Percentiles rank a stretch among this genome's conserved stretches.
phyloP scores from a whole-genome alignment of 2,113 vertebrate species.

The Turdus rufiventris region DNA sequence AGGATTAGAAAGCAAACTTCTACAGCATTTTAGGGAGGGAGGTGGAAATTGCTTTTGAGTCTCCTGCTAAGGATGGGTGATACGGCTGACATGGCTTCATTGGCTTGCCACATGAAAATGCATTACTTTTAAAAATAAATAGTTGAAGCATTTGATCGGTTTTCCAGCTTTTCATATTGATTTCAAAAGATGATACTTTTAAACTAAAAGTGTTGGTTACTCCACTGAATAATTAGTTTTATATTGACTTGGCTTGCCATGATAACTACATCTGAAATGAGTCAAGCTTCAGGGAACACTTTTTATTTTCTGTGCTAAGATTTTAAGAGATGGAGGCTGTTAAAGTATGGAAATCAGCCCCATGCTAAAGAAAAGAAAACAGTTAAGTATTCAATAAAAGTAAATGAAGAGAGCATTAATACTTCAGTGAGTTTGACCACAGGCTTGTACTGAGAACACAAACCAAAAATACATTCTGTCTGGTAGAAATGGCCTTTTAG shows the following conservation, averaged over 20 bases:
- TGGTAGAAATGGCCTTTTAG: not conserved
- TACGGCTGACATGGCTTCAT: not conserved
- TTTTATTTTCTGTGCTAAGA: not conserved
- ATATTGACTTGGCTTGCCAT: not conserved
- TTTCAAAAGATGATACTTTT: not conserved
- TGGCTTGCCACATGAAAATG: not conserved
- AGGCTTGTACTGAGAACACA: not conserved
- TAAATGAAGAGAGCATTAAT: not conserved
- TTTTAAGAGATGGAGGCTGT: not conserved
- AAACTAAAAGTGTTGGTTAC: not conserved
- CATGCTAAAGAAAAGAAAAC: not conserved
- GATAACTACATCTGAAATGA: not conserved
- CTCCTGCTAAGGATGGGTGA: not conserved
- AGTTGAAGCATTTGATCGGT: not conserved
- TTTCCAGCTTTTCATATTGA: not conserved
- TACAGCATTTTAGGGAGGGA: not conserved
- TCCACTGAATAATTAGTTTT: not conserved
- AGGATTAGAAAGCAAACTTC: not conserved
- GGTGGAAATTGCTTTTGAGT: not conserved
- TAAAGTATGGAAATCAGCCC: not conserved
- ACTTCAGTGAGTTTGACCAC: not conserved
- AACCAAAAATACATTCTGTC: not conserved
- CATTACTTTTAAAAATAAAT: not conserved
- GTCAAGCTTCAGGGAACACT: not conserved
- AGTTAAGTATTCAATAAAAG: not conserved